These are phyloP conservation scores for Coptodon bakossiorum DNA, from an alignment of 2,113 vertebrate species.

Conservation along the genomic window DNA sequence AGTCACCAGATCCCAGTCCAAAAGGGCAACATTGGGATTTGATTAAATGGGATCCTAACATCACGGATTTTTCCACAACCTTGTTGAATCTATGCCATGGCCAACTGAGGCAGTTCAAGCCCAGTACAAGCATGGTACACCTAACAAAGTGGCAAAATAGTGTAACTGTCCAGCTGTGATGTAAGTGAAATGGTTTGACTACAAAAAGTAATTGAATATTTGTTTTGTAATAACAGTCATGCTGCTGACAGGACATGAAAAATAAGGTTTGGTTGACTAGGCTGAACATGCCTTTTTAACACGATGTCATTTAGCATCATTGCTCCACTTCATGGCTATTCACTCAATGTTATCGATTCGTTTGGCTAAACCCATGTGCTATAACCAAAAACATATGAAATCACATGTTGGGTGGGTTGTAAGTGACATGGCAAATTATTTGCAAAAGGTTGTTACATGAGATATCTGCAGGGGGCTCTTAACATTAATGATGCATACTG, in stretches of 20 bases:
- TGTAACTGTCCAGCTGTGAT: background rate
- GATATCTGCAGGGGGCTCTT: background rate
- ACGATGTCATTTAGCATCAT: background rate
- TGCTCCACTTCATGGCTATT: background rate
- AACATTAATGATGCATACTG: constrained; percentile 15
- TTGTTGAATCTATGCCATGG: background rate
- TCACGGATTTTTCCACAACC: background rate
- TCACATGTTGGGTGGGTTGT: background rate
- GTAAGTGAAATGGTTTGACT: background rate
- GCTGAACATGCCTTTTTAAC: background rate
- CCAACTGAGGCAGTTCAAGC: background rate
- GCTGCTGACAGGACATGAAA: background rate
- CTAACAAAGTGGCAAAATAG: background rate
- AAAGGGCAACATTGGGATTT: background rate
- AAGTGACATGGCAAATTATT: background rate
- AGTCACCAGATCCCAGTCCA: background rate
- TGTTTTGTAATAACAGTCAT: background rate
- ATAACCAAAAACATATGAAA: background rate
- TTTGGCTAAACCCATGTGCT: background rate
- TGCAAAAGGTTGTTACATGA: background rate
- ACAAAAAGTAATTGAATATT: background rate
- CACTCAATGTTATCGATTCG: background rate
- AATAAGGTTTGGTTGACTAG: background rate
- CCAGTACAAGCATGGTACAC: background rate
- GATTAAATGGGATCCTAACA: background rate